Evolutionary conservation across 2,888 invertebrate species (phyloP), one percentile per base, ranked within the genome.

Genomic region (Noctua pronuba): DNA sequence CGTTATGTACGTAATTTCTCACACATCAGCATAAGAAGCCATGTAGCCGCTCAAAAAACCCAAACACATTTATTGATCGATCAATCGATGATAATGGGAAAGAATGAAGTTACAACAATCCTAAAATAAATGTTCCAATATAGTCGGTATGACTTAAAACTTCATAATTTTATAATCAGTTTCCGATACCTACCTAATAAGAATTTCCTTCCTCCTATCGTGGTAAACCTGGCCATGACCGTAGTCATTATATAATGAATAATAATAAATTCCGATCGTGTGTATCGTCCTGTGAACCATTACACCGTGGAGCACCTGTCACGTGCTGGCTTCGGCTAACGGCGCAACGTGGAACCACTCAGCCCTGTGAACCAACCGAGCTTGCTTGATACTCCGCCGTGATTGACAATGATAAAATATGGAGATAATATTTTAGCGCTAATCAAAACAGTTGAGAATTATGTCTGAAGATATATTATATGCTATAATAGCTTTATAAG

Each of bases 261-360:
- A 77, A 75, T 83, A 75, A 84, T 69, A 69, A 35, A 84, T 77
- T 77, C 71, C 24, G 13, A 73, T 35, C 60, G 67, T 81, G 82
- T 76, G 73, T 66, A 76, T 80, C 44, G 73, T 58, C 73, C 76
- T 76, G 70, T 62, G 58, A 80, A 84, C 66, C 18, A 38, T 65
- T 69, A 79, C 41, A 65, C 58, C 21, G n/a, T 55, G 64, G 24
- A 71, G 75, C 69, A 84, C 83, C 69, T 83, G 80, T 66, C 75
- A 72, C 68, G 69, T 76, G 80, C 68, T 73, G 74, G 28, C 49
- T 52, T 44, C 55, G 62, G 58, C 44, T 72, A 75, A 67, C 71
- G 60, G 67, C 10, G 70, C 58, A 65, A 71, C 69, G 69, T 70
- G 60, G 84, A 82, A 55, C 74, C 70, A 52, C 28, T 79, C 46